Evolutionary conservation across 1,140 invertebrate genomes (phyloP), one percentile per base, ranked within the genome.

Genomic region (Rhyacophila brunnea): DNA sequence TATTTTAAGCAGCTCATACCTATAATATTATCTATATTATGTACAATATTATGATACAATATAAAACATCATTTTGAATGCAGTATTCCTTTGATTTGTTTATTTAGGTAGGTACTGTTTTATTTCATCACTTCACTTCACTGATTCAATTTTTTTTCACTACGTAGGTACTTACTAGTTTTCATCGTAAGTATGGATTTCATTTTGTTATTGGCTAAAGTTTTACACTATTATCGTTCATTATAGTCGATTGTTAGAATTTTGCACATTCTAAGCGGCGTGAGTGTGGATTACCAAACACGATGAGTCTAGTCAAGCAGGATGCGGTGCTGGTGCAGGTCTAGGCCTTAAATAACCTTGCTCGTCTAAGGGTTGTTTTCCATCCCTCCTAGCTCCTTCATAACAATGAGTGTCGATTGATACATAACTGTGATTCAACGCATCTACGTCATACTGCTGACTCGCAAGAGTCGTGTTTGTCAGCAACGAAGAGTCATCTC

Each of bases 341-440:
- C 77, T 70, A 49, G 77, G 77, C 65, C 75, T 73, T 68, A 79
- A 75, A 69, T 79, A 79, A 64, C 75, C 77, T 66, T 79, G 77
- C 40, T 79, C 77, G 45, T 79, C 77, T 59, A 79, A 68, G 70
- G 71, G 55, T 70, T 68, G 15, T 49, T 47, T 50, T 15, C 36
- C 52, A 10, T 55, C 43, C 73, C 74, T 44, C 69, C 71, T 57
- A 20, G 77, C 71, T 60, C 77, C 74, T 45, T 79, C 77, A 53
- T 79, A 79, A 65, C 74, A 77, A 66, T 79, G 75, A 23, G 77
- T 75, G 56, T 79, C 75, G 50, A 79, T 78, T 60, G 75, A 78
- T 63, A 79, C 74, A 59, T 79, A 79, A 68, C 75, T 78, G 60
- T 79, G 77, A 58, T 78, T 75, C 46, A 76, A 69, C 46, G 75